Conservation (phyloP, 2,888 invertebrate species). For the Macaria liturata region DNA sequence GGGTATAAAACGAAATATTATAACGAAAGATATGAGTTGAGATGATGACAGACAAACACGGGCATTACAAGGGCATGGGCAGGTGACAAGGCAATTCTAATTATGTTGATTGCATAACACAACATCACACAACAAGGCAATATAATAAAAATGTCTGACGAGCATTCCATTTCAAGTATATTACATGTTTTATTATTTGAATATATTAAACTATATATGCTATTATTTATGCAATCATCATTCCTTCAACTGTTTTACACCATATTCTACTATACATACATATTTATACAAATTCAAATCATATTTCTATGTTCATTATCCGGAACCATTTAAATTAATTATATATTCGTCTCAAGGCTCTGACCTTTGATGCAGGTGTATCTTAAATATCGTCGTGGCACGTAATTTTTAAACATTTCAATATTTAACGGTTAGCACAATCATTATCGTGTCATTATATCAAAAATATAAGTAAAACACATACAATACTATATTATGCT, state of each 20-base stretch:
- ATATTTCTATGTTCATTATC: constrained; percentile 31
- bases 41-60: constrained; percentile 35
- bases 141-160: constrained; percentile 23
- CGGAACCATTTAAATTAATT: constrained; percentile 35
- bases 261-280: neutral
- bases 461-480: too few species aligned
- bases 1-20: neutral
- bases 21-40: constrained; percentile 34
- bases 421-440: too few species aligned
- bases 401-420: too few species aligned
- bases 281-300: constrained; percentile 6
- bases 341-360: constrained; percentile 42
- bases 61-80: constrained; percentile 57
- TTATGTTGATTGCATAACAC: constrained; percentile 58
- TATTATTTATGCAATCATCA: constrained; percentile 62
- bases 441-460: too few species aligned
- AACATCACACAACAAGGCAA: constrained; percentile 32
- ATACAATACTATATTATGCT: too few species aligned
- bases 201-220: constrained; percentile 20
- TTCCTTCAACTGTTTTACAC: constrained; percentile 36
- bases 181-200: constrained; percentile 21
- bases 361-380: constrained; percentile 37
- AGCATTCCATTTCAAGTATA: constrained; percentile 11
- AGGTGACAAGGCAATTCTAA: constrained; percentile 45
- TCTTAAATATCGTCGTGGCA: too few species aligned